Conservation (phyloP, 2,888 invertebrate species). For the Drosophila diplacantha region DNA sequence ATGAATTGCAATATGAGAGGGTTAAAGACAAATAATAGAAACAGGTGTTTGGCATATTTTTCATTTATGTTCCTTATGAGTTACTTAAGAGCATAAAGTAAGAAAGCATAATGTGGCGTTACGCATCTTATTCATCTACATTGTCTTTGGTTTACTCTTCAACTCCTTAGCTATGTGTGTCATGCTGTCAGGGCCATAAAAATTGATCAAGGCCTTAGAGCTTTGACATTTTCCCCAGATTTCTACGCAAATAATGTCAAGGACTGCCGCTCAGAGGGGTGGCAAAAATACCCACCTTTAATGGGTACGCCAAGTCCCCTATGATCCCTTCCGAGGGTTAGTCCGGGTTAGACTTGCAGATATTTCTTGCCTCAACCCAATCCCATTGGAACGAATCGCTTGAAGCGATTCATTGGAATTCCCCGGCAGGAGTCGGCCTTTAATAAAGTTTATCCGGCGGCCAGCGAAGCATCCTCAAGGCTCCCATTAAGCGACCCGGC, state of each 20-base stretch:
- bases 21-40: no score
- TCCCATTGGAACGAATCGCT: constrained; percentile 1
- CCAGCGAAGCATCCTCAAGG: constrained; percentile 32
- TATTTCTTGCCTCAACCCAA: not conserved
- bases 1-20: no score
- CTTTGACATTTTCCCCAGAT: not conserved
- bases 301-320: not conserved
- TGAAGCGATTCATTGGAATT: constrained; percentile 5
- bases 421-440: constrained; percentile 7
- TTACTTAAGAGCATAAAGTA: not conserved
- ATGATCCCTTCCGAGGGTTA: not conserved
- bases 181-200: not conserved
- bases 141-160: not conserved
- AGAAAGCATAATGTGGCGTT: not conserved
- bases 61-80: no score
- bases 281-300: not conserved
- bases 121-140: not conserved
- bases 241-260: not conserved
- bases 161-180: not conserved
- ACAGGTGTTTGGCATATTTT: no score
- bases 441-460: constrained; percentile 19
- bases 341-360: not conserved
- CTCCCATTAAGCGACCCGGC: constrained; percentile 20
- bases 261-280: not conserved
- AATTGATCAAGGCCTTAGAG: not conserved